Percentiles rank a stretch among this genome's conserved stretches.
Evolutionary conservation across 2,888 invertebrate species (phyloP).

Genomic region (Fragum fragum): DNA sequence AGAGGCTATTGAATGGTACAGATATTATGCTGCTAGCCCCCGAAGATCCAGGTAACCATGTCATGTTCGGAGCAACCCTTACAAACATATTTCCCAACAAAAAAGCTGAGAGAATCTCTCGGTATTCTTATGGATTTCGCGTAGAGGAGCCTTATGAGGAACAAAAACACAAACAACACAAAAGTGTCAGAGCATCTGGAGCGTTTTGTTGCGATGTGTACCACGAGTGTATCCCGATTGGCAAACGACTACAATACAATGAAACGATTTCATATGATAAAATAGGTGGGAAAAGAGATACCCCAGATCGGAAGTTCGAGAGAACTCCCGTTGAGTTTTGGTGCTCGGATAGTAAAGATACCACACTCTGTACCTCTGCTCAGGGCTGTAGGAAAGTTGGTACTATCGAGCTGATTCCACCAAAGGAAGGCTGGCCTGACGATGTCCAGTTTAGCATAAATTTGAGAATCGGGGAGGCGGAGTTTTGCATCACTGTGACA

Average conservation of each 20-base stretch:
- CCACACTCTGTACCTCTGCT: slow-evolving; percentile 26
- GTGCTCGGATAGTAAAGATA: slow-evolving; percentile 13
- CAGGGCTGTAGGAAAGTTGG: slow-evolving; percentile 39
- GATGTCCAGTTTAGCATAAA: slow-evolving; percentile 35
- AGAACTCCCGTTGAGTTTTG: slow-evolving; percentile 24
- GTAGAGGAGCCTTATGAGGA: slow-evolving; percentile 24
- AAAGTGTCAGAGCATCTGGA: slow-evolving; percentile 11
- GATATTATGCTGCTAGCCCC: slow-evolving; percentile 18
- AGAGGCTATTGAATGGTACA: neutral
- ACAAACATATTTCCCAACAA: slow-evolving; percentile 18
- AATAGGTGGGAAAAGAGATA: slow-evolving; percentile 10
- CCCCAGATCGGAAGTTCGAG: slow-evolving; percentile 30
- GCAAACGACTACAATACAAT: slow-evolving; percentile 26
- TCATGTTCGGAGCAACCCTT: slow-evolving; percentile 37
- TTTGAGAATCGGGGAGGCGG: slow-evolving; percentile 38
- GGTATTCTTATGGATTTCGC: slow-evolving; percentile 44
- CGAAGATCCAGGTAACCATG: slow-evolving; percentile 38
- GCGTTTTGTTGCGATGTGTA: slow-evolving; percentile 32
- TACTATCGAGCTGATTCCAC: slow-evolving; percentile 31
- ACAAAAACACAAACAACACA: slow-evolving; percentile 4
- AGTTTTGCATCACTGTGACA: slow-evolving; percentile 35
- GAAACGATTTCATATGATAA: slow-evolving; percentile 21
- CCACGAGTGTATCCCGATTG: slow-evolving; percentile 34
- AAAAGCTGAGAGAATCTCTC: slow-evolving; percentile 32
- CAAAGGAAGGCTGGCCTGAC: slow-evolving; percentile 35